phyloP scores from a whole-genome alignment of 2,113 vertebrate species.

The Desmodus rotundus region DNA sequence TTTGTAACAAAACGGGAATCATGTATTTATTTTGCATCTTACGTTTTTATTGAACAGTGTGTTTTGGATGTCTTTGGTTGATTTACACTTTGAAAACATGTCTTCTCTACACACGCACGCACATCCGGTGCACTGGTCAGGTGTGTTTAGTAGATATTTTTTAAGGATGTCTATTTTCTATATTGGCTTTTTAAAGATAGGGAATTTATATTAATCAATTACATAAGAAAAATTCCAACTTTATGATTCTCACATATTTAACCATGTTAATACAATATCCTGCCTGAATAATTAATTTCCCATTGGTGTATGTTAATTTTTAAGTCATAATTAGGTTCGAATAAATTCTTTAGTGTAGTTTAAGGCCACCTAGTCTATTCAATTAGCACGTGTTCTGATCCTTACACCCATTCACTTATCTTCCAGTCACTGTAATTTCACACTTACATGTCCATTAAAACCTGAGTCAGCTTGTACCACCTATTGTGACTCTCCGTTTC shows the following conservation, averaged over 20 bases:
- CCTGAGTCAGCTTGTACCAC: background rate
- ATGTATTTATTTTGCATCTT: background rate
- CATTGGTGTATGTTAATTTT: background rate
- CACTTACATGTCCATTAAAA: background rate
- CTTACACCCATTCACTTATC: background rate
- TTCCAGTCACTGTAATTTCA: background rate
- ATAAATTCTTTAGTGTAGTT: background rate
- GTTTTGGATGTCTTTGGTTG: background rate
- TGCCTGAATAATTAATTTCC: background rate
- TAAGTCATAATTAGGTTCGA: conserved; percentile 1
- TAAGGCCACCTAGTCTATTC: background rate
- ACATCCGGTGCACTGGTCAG: background rate
- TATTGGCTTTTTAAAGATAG: background rate
- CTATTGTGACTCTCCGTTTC: background rate
- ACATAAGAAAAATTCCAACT: background rate
- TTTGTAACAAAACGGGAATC: background rate
- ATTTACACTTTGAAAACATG: background rate
- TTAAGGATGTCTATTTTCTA: background rate
- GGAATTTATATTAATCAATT: background rate
- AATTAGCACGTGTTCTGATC: background rate
- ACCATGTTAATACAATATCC: background rate
- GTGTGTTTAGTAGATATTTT: background rate
- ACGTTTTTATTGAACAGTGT: background rate
- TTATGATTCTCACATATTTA: conserved; percentile 11
- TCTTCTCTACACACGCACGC: background rate